Percentiles rank a stretch among this genome's conserved stretches.
These are phyloP conservation scores for Tethea ocularis DNA, from an alignment of 2,888 invertebrate genomes.

Conservation along the genomic window DNA sequence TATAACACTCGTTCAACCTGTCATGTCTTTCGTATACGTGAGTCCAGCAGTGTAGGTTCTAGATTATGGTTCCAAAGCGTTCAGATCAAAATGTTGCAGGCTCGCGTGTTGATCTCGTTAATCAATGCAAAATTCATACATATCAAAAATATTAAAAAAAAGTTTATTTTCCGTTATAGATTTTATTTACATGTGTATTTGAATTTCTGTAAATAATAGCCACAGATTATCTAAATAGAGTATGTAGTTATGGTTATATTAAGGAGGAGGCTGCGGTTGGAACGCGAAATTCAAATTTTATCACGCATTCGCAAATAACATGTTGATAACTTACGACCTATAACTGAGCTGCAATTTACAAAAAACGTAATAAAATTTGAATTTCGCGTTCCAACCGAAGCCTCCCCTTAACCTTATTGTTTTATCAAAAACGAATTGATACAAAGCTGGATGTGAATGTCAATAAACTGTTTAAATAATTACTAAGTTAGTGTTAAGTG, in stretches of 20 bases:
- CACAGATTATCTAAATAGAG: neutral
- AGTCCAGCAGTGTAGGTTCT: neutral
- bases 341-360: too few species aligned
- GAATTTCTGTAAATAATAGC: neutral
- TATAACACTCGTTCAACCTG: too few species aligned
- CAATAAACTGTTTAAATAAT: neutral
- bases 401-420: neutral
- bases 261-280: too few species aligned
- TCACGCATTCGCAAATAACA: too few species aligned
- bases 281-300: too few species aligned
- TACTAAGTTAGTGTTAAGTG: neutral
- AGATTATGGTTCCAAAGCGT: neutral
- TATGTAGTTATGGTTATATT: too few species aligned
- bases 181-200: neutral
- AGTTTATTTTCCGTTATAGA: neutral
- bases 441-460: neutral
- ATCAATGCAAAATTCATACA: neutral
- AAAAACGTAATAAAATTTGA: too few species aligned
- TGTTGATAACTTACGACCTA: too few species aligned
- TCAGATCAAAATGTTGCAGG: neutral
- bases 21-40: neutral
- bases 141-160: neutral
- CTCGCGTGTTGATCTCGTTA: conserved; percentile 1
- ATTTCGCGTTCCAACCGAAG: too few species aligned
- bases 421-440: neutral